These are phyloP conservation scores for Caenorhabditis sulstoni DNA, from an alignment of 2,888 invertebrate genomes.

Conservation along the genomic window DNA sequence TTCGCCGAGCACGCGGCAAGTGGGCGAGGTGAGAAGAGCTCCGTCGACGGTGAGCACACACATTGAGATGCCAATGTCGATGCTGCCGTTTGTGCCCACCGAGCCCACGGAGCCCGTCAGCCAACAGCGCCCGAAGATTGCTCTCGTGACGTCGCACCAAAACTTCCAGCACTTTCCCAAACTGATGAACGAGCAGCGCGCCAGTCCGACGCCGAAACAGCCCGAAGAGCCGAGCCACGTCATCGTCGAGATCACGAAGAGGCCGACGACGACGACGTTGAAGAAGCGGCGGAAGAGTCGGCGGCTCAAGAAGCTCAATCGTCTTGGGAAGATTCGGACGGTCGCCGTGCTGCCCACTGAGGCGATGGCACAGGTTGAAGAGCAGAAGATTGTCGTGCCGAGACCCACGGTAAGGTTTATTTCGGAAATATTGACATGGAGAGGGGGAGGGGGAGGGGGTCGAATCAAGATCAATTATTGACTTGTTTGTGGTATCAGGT, in stretches of 20 bases:
- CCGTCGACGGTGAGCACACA: constrained; percentile 40
- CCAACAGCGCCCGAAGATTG: constrained; percentile 29
- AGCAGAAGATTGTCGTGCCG: constrained; percentile 36
- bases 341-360: constrained; percentile 49
- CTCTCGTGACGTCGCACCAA: constrained; percentile 54
- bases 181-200: constrained; percentile 58
- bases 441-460: no score
- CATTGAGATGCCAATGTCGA: constrained; percentile 52
- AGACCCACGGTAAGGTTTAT: constrained; percentile 32
- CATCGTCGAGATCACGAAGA: constrained; percentile 49
- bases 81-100: constrained; percentile 49
- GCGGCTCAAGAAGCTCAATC: constrained; percentile 51
- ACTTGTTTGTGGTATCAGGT: no score
- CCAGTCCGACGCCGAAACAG: constrained; percentile 40
- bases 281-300: constrained; percentile 47
- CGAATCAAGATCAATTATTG: no score
- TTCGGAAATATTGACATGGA: constrained; percentile 14
- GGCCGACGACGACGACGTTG: constrained; percentile 18
- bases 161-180: constrained; percentile 56
- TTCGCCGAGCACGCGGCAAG: constrained; percentile 37
- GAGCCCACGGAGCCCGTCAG: constrained; percentile 1
- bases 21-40: constrained; percentile 44
- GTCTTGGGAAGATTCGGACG: constrained; percentile 42
- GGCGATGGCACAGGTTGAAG: constrained; percentile 19
- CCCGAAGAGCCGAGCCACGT: constrained; percentile 33